Conservation (phyloP, 2,888 invertebrate genomes). For the Cryptophagus acutangulus region DNA sequence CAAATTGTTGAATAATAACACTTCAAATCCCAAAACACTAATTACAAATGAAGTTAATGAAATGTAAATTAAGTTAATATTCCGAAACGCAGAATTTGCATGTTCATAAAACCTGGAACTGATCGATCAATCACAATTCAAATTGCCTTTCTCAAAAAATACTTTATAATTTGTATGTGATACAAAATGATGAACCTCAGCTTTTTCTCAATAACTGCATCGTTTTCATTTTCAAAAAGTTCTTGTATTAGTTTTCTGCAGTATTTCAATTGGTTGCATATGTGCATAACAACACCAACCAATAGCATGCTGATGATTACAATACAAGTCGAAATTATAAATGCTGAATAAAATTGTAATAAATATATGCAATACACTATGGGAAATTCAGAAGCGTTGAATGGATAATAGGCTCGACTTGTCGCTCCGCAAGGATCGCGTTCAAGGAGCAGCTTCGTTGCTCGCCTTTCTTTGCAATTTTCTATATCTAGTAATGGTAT, state of each 20-base stretch:
- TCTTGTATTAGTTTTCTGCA: constrained; percentile 3
- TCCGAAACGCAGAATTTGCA: constrained; percentile 28
- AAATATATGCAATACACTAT: neutral
- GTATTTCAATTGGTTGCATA: constrained; percentile 1
- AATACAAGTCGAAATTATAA: neutral
- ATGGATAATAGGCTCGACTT: neutral
- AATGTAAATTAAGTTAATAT: constrained; percentile 28
- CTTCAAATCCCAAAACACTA: constrained; percentile 29
- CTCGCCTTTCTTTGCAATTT: constrained; percentile 3
- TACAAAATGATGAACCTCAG: neutral
- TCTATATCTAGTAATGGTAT: constrained; percentile 4
- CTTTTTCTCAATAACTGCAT: neutral
- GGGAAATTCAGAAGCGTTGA: neutral
- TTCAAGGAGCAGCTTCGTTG: no score
- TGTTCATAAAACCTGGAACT: constrained; percentile 14
- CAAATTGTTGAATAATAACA: constrained; percentile 24
- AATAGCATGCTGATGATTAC: constrained; percentile 1
- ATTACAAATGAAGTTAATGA: constrained; percentile 30
- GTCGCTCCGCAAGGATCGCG: constrained; percentile 4
- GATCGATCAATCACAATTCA: neutral
- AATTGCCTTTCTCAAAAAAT: neutral
- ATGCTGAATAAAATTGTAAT: neutral
- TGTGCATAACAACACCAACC: constrained; percentile 1
- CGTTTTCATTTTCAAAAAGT: neutral
- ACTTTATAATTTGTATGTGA: constrained; percentile 5